phyloP scores from a whole-genome alignment of 1,140 invertebrate species.

The Riptortus pedestris region DNA sequence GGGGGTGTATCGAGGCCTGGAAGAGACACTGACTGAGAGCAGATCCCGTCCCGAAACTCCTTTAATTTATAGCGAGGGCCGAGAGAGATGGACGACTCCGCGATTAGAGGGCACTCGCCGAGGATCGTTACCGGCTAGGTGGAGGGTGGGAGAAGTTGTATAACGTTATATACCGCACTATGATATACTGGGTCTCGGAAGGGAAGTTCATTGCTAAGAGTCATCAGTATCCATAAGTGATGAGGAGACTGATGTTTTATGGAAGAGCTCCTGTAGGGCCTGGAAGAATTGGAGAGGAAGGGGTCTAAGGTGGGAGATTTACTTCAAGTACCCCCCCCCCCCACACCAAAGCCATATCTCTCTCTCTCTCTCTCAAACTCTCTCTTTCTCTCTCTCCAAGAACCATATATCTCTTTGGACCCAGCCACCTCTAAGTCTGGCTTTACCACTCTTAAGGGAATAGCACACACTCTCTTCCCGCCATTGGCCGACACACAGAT shows the following conservation, averaged over 20 bases:
- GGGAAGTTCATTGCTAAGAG: conserved; percentile 29
- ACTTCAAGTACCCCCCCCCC: conserved; percentile 7
- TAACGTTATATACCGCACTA: conserved; percentile 17
- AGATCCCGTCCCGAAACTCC: neutral
- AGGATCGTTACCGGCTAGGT: neutral
- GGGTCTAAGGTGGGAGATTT: conserved; percentile 19
- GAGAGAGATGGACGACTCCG: neutral
- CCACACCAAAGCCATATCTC: neutral
- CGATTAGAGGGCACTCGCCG: conserved; percentile 10
- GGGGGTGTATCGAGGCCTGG: neutral
- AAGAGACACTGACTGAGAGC: neutral
- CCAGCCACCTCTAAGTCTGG: no score
- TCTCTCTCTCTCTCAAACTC: neutral
- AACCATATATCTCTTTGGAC: conserved; percentile 3
- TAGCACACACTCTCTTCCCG: no score
- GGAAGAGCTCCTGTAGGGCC: conserved; percentile 23
- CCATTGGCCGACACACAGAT: no score
- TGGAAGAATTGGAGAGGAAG: conserved; percentile 27
- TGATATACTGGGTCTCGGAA: conserved; percentile 24
- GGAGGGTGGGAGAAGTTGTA: neutral
- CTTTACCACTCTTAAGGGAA: no score
- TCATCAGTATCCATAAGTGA: conserved; percentile 33
- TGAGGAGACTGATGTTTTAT: conserved; percentile 32
- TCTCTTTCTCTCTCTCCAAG: no score
- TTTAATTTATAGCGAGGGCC: neutral